These are phyloP conservation scores for Drosophila differens DNA, from an alignment of 2,888 invertebrate species.

Conservation along the genomic window DNA sequence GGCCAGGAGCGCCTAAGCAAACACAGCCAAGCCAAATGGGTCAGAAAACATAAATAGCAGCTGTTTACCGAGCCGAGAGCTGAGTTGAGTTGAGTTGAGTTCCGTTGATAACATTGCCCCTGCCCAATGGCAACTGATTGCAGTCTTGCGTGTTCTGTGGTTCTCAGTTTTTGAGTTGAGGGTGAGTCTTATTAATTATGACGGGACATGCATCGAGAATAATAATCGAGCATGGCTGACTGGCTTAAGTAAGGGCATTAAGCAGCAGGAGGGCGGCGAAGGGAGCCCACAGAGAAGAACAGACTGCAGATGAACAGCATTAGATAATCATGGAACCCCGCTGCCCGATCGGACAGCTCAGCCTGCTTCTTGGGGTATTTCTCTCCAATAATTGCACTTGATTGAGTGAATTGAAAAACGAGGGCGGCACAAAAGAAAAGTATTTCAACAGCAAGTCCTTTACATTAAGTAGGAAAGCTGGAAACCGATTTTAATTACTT, in stretches of 20 bases:
- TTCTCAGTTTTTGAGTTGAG: slow-evolving; percentile 24
- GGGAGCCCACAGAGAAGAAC: slow-evolving; percentile 3
- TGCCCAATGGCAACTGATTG: slow-evolving; percentile 61
- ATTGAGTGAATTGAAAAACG: slow-evolving; percentile 48
- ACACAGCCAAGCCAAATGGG: slow-evolving; percentile 41
- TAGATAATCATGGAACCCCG: slow-evolving; percentile 43
- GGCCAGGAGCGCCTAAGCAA: slow-evolving; percentile 60
- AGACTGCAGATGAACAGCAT: slow-evolving; percentile 21
- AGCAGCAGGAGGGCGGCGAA: slow-evolving; percentile 28
- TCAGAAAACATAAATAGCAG: slow-evolving; percentile 50
- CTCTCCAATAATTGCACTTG: slow-evolving; percentile 57
- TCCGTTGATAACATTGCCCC: slow-evolving; percentile 37
- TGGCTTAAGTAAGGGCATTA: slow-evolving; percentile 14
- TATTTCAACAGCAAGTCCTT: slow-evolving; percentile 15
- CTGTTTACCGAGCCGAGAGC: slow-evolving; percentile 44
- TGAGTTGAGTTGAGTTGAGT: slow-evolving; percentile 8
- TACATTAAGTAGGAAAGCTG: slow-evolving; percentile 1
- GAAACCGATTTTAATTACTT: not conserved
- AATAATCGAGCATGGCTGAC: slow-evolving; percentile 43
- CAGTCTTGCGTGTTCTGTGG: slow-evolving; percentile 60
- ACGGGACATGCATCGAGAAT: slow-evolving; percentile 72
- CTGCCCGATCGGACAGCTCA: slow-evolving; percentile 9
- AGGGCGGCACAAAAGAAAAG: slow-evolving; percentile 11
- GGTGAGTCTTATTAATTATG: slow-evolving; percentile 75
- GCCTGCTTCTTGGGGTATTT: not conserved